Percentiles rank a stretch among this genome's conserved stretches.
These are phyloP conservation scores for Platichthys stellatus DNA, from an alignment of 2,113 vertebrate genomes.

Conservation along the genomic window DNA sequence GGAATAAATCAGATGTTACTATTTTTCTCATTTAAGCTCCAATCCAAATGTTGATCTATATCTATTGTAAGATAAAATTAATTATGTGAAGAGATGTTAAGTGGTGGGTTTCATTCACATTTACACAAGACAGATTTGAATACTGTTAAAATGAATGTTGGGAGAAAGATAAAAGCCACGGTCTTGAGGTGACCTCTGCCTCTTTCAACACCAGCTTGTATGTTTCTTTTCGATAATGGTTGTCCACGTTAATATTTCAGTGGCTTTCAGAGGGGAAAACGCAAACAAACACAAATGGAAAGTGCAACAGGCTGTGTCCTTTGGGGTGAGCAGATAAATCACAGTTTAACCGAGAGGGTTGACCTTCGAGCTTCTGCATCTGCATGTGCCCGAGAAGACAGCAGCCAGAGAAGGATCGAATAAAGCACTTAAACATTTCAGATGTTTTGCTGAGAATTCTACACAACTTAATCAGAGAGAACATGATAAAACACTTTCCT, in stretches of 20 bases:
- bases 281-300: slow-evolving; percentile 19
- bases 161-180: neutral
- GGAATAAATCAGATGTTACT: too few relatives aligned
- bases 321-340: slow-evolving; percentile 48
- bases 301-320: slow-evolving; percentile 30
- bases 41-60: neutral
- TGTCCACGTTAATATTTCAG: slow-evolving; percentile 62
- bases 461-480: slow-evolving; percentile 41
- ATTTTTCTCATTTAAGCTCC: too few relatives aligned
- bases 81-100: too few relatives aligned
- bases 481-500: slow-evolving; percentile 16
- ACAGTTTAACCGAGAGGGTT: slow-evolving; percentile 55
- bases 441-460: slow-evolving; percentile 18
- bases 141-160: neutral
- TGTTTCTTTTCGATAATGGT: slow-evolving; percentile 1
- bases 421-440: slow-evolving; percentile 31
- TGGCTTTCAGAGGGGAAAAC: slow-evolving; percentile 6
- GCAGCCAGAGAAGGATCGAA: slow-evolving; percentile 19
- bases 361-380: slow-evolving; percentile 7
- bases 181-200: slow-evolving; percentile 1
- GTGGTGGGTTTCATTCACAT: too few relatives aligned
- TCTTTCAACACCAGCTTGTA: slow-evolving; percentile 23
- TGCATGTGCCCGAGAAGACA: slow-evolving; percentile 29
- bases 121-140: neutral
- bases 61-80: too few relatives aligned